These are phyloP conservation scores for Trachelus stipa DNA, from an alignment of 2,888 invertebrate species.

Conservation along the genomic window DNA sequence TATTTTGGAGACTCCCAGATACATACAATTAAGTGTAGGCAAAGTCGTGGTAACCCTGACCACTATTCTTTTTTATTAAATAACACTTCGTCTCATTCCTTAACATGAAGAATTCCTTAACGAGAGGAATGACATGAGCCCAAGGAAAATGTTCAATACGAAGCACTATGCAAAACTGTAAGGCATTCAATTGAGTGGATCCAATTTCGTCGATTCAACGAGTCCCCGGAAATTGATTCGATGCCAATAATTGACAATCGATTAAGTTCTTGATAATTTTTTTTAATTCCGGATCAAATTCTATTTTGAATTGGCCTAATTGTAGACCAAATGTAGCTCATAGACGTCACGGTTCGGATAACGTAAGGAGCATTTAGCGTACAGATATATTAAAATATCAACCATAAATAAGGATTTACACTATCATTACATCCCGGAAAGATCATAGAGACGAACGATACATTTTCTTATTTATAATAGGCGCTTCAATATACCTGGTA, in stretches of 20 bases:
- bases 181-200: background rate
- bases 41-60: slow-evolving; percentile 8
- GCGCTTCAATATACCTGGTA: background rate
- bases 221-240: background rate
- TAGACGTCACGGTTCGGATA: background rate
- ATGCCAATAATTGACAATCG: slow-evolving; percentile 2
- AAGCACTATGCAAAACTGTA: background rate
- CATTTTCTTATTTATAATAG: background rate
- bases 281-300: background rate
- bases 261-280: background rate
- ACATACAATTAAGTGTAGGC: slow-evolving; percentile 9
- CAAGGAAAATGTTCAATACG: background rate
- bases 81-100: background rate
- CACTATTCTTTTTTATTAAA: background rate
- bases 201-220: background rate
- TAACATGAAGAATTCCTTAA: background rate
- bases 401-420: background rate
- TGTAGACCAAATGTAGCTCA: background rate
- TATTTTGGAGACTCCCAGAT: slow-evolving; percentile 4
- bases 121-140: background rate
- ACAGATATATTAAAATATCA: background rate
- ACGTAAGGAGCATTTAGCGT: background rate
- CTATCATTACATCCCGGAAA: background rate
- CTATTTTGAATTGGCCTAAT: background rate
- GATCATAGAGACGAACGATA: background rate